Percentiles rank a stretch among this genome's conserved stretches.
phyloP scores from a whole-genome alignment of 2,797 vertebrate species.

The Tachyglossus aculeatus region DNA sequence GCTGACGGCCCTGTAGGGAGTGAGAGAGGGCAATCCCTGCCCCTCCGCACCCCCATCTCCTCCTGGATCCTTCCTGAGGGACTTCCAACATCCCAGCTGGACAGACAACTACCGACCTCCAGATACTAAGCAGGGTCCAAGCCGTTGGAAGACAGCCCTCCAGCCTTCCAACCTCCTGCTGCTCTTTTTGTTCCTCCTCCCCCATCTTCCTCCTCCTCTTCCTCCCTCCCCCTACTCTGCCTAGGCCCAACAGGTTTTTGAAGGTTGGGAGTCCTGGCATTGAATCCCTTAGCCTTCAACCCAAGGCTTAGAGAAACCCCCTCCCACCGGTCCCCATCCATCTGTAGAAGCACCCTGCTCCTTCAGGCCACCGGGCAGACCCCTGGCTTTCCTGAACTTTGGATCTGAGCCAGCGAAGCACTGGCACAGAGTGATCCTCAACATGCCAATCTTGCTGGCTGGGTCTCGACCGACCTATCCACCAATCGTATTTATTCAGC shows the following conservation, averaged over 20 bases:
- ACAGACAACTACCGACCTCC: neutral
- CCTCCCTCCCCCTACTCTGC: neutral
- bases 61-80: neutral
- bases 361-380: neutral
- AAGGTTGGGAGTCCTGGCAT: neutral
- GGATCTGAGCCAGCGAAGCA: too few species aligned
- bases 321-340: neutral
- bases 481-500: too few species aligned
- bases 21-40: neutral
- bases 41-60: neutral
- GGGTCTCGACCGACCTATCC: too few species aligned
- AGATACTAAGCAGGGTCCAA: neutral
- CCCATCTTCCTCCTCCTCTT: neutral
- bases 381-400: neutral
- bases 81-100: neutral
- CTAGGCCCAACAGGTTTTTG: neutral
- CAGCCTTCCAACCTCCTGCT: neutral
- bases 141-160: neutral
- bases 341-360: neutral
- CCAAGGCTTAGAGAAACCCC: neutral
- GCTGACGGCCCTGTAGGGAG: conserved; percentile 76
- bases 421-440: too few species aligned
- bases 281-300: neutral
- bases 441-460: too few species aligned
- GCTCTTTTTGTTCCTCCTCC: neutral